Evolutionary conservation across 2,888 invertebrate genomes (phyloP).

Genomic region (Spisula solida): DNA sequence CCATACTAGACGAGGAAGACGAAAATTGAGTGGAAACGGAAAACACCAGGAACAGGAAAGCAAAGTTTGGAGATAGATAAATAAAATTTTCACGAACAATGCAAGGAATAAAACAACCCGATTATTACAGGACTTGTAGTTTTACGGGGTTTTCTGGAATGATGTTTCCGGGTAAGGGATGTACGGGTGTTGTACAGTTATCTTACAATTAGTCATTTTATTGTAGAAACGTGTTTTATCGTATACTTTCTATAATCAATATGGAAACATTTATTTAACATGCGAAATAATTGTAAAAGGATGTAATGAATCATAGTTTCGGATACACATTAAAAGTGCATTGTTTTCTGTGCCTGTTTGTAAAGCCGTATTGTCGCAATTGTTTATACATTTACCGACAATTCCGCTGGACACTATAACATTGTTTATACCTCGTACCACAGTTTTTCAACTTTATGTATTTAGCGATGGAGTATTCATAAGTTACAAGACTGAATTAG

Average conservation of each 20-base stretch:
- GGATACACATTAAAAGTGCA: too few relatives aligned
- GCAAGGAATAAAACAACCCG: constrained; percentile 85
- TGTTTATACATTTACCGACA: too few relatives aligned
- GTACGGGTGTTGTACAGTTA: not conserved
- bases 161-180: constrained; percentile 83
- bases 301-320: too few relatives aligned
- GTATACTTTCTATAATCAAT: not conserved
- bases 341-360: too few relatives aligned
- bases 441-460: too few relatives aligned
- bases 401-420: too few relatives aligned
- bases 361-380: too few relatives aligned
- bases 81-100: constrained; percentile 73
- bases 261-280: not conserved
- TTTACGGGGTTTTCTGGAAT: constrained; percentile 83
- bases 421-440: too few relatives aligned
- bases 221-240: not conserved
- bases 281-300: too few relatives aligned
- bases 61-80: constrained; percentile 62
- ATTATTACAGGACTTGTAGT: constrained; percentile 85
- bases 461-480: too few relatives aligned
- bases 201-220: constrained; percentile 5
- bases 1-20: constrained; percentile 68
- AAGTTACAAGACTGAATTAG: too few relatives aligned
- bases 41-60: constrained; percentile 59
- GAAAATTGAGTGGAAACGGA: constrained; percentile 71